Evolutionary conservation across 2,797 vertebrate species (phyloP).

Genomic region (Rhinogobio ventralis): DNA sequence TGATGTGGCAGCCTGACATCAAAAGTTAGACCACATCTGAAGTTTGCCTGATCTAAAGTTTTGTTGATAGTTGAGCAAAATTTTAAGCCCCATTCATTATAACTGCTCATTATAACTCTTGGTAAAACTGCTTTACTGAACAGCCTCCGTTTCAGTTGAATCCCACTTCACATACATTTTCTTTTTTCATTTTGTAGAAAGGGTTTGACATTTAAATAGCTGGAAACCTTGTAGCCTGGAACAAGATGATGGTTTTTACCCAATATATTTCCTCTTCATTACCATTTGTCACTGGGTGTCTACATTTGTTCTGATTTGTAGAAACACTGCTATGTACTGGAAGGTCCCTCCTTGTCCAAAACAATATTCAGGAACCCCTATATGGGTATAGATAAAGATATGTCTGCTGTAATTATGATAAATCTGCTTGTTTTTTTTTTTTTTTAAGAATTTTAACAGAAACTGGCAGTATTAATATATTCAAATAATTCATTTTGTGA

Average conservation of each 20-base stretch:
- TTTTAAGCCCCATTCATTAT: slow-evolving; percentile 29
- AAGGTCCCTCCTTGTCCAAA: background rate
- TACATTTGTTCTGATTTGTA: background rate
- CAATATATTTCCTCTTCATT: background rate
- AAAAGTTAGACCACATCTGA: slow-evolving; percentile 20
- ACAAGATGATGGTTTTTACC: background rate
- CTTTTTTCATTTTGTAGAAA: background rate
- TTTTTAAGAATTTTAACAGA: background rate
- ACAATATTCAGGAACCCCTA: background rate
- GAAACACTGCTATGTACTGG: background rate
- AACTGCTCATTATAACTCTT: slow-evolving; percentile 26
- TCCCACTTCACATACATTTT: background rate
- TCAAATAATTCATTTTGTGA: no score
- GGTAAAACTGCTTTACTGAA: slow-evolving; percentile 3
- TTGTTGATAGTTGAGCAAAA: slow-evolving; percentile 28
- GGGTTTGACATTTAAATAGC: background rate
- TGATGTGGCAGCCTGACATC: slow-evolving; percentile 21
- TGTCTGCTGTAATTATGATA: no score
- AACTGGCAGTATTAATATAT: no score
- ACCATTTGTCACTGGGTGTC: background rate
- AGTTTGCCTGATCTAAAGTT: slow-evolving; percentile 21
- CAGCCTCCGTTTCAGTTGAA: background rate
- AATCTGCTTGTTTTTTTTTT: background rate
- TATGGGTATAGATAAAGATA: background rate
- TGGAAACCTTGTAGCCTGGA: background rate